Conservation (phyloP, 2,888 invertebrate genomes). For the Stenurella melanura region DNA sequence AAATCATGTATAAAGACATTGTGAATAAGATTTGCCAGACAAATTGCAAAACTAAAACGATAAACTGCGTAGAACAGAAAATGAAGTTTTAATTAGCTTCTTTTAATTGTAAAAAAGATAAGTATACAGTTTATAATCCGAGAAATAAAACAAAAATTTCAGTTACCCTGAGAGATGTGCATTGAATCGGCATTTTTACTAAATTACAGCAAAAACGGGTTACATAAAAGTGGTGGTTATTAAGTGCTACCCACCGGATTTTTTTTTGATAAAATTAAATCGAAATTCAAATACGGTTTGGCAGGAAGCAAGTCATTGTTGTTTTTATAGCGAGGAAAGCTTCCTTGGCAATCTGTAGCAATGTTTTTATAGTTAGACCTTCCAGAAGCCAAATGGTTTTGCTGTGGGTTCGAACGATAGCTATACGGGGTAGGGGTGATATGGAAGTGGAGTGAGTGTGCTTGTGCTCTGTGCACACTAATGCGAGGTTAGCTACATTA, state of each 20-base stretch:
- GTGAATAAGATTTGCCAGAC: too few relatives aligned
- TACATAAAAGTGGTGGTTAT: slow-evolving; percentile 35
- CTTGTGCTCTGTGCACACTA: slow-evolving; percentile 38
- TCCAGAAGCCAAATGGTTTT: slow-evolving; percentile 53
- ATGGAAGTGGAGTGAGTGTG: slow-evolving; percentile 36
- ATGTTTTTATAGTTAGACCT: slow-evolving; percentile 52
- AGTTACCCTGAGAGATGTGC: background rate
- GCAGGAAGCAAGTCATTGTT: slow-evolving; percentile 52
- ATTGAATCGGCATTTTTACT: background rate
- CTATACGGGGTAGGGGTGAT: slow-evolving; percentile 28
- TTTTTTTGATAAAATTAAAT: slow-evolving; percentile 47
- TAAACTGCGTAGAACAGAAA: too few relatives aligned
- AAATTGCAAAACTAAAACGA: too few relatives aligned
- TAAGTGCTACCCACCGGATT: slow-evolving; percentile 39
- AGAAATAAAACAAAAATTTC: background rate
- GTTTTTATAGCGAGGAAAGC: slow-evolving; percentile 53
- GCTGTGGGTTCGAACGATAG: slow-evolving; percentile 42
- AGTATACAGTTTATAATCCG: too few relatives aligned
- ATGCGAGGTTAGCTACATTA: slow-evolving; percentile 44
- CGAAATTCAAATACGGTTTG: slow-evolving; percentile 54
- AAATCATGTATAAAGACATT: too few relatives aligned
- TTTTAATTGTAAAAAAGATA: too few relatives aligned
- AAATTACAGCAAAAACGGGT: background rate
- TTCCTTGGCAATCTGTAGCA: slow-evolving; percentile 29
- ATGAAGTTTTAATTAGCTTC: too few relatives aligned